Evolutionary conservation across 2,888 invertebrate genomes (phyloP).

Genomic region (Linyphia triangularis): DNA sequence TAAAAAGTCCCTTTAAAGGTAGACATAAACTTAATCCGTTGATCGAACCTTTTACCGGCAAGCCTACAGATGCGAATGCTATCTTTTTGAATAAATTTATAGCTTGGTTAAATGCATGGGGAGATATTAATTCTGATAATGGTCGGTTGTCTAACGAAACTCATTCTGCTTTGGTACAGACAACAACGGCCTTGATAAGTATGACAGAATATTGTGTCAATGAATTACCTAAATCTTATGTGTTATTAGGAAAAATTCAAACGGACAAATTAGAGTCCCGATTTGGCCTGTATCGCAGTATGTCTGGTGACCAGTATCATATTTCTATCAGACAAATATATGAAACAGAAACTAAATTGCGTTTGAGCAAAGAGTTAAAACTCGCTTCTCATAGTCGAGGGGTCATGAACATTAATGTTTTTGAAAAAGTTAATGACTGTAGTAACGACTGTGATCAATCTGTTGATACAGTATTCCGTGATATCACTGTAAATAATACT

Average conservation of each 20-base stretch:
- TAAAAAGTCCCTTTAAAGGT: constrained; percentile 7
- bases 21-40: neutral
- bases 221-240: neutral
- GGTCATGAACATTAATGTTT: neutral
- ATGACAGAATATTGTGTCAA: neutral
- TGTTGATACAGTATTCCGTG: neutral
- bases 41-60: neutral
- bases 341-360: constrained; percentile 13
- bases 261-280: constrained; percentile 3
- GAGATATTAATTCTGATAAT: neutral
- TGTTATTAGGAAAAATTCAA: constrained; percentile 29
- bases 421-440: neutral
- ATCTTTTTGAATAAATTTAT: neutral
- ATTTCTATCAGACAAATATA: neutral
- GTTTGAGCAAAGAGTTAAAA: neutral
- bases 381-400: constrained; percentile 16
- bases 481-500: neutral
- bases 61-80: neutral
- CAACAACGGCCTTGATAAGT: neutral
- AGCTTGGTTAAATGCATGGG: constrained; percentile 1
- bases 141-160: neutral
- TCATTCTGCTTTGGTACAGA: constrained; percentile 14
- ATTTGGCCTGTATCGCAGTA: constrained; percentile 16
- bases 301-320: constrained; percentile 20
- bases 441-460: neutral